phyloP scores from a whole-genome alignment of 2,113 vertebrate species.

The Puffinus mauretanicus region DNA sequence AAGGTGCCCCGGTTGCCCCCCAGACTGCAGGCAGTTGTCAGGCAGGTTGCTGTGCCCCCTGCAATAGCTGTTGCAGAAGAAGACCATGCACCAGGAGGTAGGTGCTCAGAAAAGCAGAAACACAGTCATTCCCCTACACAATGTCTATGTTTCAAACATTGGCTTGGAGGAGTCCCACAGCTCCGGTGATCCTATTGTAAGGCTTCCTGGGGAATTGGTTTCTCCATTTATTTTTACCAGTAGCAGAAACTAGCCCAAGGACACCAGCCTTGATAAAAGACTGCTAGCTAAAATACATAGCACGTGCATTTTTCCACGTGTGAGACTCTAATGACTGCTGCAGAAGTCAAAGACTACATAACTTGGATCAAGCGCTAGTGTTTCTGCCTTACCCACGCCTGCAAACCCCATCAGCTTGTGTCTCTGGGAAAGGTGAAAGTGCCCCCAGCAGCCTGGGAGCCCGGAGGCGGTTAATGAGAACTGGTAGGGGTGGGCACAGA shows the following conservation, averaged over 20 bases:
- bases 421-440: background rate
- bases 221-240: background rate
- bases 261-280: background rate
- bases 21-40: accelerated
- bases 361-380: background rate
- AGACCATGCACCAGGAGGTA: accelerated
- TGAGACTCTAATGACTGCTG: background rate
- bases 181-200: background rate
- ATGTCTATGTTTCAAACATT: accelerated
- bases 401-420: background rate
- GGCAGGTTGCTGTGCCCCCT: background rate
- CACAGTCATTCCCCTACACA: background rate
- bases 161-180: background rate
- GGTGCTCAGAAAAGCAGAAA: background rate
- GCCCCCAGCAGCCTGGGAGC: background rate
- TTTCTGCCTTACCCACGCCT: background rate
- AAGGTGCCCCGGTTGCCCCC: background rate
- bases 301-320: background rate
- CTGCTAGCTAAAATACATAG: background rate
- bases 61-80: background rate
- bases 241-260: background rate
- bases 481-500: background rate
- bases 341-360: background rate
- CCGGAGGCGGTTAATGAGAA: background rate
- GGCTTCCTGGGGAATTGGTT: background rate